phyloP scores from a whole-genome alignment of 92 coral and sea anemone species.

The Parazoanthus darwini region DNA sequence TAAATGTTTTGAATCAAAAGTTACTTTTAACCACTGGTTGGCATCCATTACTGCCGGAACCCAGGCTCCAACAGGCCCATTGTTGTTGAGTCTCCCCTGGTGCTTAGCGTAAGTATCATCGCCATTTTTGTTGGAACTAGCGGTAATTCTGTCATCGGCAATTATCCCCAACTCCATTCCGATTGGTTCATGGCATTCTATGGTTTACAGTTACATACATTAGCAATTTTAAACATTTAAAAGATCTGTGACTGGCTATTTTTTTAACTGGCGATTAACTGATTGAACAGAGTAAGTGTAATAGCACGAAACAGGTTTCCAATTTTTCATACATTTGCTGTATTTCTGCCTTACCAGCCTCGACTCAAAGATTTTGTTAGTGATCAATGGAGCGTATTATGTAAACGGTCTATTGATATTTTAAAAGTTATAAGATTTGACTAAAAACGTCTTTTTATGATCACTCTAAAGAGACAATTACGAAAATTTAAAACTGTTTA shows the following conservation, averaged over 20 bases:
- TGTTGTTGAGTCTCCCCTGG: constrained; percentile 32
- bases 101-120: constrained; percentile 1
- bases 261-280: background rate
- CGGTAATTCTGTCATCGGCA: background rate
- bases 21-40: constrained; percentile 26
- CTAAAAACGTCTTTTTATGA: no score
- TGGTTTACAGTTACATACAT: background rate
- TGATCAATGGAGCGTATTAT: no score
- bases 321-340: no score
- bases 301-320: no score
- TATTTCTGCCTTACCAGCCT: no score
- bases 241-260: background rate
- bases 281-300: background rate
- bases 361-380: no score
- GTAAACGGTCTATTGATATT: no score
- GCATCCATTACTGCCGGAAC: constrained; percentile 22
- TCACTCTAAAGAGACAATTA: no score
- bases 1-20: constrained; percentile 8
- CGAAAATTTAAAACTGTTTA: no score
- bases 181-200: constrained; percentile 24
- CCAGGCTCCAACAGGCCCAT: constrained; percentile 26
- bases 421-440: no score
- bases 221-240: background rate
- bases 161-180: constrained; percentile 21
- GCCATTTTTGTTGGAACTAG: constrained; percentile 13